Conservation (phyloP, 2,888 invertebrate genomes). For the Pycnomerus fuliginosus region DNA sequence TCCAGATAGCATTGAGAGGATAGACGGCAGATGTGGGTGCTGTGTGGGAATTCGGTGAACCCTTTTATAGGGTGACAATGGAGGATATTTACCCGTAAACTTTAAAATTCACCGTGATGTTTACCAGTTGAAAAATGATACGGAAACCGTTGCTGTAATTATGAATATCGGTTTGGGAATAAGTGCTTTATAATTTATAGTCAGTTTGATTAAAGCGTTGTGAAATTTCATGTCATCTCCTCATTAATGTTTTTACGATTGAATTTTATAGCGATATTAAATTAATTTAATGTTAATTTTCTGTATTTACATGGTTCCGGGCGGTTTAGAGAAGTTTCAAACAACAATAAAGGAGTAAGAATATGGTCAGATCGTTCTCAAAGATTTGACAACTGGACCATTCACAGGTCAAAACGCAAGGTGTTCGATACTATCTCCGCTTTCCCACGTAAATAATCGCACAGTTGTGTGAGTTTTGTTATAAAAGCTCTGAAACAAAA, state of each 20-base stretch:
- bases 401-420: conserved; percentile 28
- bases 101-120: too few species aligned
- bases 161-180: too few species aligned
- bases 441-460: conserved; percentile 31
- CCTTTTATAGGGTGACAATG: conserved; percentile 36
- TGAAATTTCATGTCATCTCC: conserved; percentile 4
- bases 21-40: conserved; percentile 38
- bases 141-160: neutral
- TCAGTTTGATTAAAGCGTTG: conserved; percentile 6
- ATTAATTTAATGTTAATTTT: too few species aligned
- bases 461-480: conserved; percentile 18
- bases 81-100: conserved; percentile 13
- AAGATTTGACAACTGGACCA: conserved; percentile 30
- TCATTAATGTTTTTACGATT: too few species aligned
- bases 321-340: too few species aligned
- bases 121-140: conserved; percentile 1
- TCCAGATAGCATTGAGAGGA: conserved; percentile 23
- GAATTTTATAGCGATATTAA: too few species aligned
- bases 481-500: neutral
- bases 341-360: too few species aligned
- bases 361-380: conserved; percentile 27
- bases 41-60: conserved; percentile 41
- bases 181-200: neutral
- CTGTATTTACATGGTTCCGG: too few species aligned
- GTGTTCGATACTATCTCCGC: conserved; percentile 28